Evolutionary conservation across 2,797 vertebrate genomes (phyloP).

Genomic region (Pseudochirops corinnae): DNA sequence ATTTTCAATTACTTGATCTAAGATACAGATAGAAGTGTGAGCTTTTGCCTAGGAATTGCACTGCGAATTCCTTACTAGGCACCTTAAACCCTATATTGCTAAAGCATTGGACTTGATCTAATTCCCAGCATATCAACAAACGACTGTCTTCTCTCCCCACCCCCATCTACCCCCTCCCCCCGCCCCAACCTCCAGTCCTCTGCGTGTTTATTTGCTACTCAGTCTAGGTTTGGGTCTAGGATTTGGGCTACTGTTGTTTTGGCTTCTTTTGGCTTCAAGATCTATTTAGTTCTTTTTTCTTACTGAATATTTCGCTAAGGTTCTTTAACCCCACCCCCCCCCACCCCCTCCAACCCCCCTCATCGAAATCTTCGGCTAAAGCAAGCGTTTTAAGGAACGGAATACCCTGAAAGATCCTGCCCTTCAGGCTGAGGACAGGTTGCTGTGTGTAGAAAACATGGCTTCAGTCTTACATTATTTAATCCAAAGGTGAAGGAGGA

Average conservation of each 20-base stretch:
- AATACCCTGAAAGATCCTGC: slow-evolving; percentile 42
- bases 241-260: slow-evolving; percentile 51
- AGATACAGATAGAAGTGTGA: slow-evolving; percentile 65
- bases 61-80: slow-evolving; percentile 64
- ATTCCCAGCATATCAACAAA: slow-evolving; percentile 69
- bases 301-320: slow-evolving; percentile 46
- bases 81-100: slow-evolving; percentile 59
- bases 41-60: slow-evolving; percentile 64
- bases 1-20: slow-evolving; percentile 71
- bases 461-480: slow-evolving; percentile 77
- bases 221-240: slow-evolving; percentile 60
- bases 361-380: slow-evolving; percentile 52
- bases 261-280: slow-evolving; percentile 34
- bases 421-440: slow-evolving; percentile 67
- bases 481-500: slow-evolving; percentile 76
- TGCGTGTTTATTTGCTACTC: not conserved
- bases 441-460: slow-evolving; percentile 57
- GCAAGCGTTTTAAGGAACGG: slow-evolving; percentile 61
- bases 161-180: not conserved
- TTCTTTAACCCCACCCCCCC: not conserved
- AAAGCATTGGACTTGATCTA: slow-evolving; percentile 57
- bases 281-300: slow-evolving; percentile 51
- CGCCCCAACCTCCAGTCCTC: not conserved
- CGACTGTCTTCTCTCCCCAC: slow-evolving; percentile 22
- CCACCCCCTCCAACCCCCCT: no score